These are phyloP conservation scores for Rhadinocentrus ornatus DNA, from an alignment of 2,797 vertebrate species.

Conservation along the genomic window DNA sequence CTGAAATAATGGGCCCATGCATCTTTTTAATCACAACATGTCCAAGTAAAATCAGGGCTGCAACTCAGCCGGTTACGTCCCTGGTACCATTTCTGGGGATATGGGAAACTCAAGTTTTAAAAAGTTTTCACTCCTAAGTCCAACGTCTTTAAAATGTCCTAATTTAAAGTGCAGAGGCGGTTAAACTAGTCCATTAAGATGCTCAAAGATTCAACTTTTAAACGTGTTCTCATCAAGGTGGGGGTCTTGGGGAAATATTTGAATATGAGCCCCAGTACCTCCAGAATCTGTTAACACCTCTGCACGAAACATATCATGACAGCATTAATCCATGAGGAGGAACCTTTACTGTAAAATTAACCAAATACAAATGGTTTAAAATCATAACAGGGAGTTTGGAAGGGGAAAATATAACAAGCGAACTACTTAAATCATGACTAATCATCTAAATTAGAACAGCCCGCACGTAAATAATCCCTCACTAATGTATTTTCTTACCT, in stretches of 20 bases:
- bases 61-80: not conserved
- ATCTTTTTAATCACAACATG: slow-evolving; percentile 21
- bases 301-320: not conserved
- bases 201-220: not conserved
- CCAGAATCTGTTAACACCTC: not conserved
- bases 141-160: not conserved
- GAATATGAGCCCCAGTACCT: not conserved
- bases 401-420: not conserved
- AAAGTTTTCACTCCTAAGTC: not conserved
- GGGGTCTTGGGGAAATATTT: not conserved
- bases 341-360: not conserved
- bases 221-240: not conserved
- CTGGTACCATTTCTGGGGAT: not conserved
- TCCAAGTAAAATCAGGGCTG: slow-evolving; percentile 5
- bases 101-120: not conserved
- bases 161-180: not conserved
- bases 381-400: not conserved
- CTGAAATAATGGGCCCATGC: slow-evolving; percentile 52
- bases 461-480: not conserved
- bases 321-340: accelerated
- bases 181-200: not conserved
- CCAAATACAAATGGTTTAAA: not conserved
- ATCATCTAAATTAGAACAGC: not conserved
- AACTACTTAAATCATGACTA: not conserved
- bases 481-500: slow-evolving; percentile 55